Conservation (phyloP, 2,888 invertebrate species). For the Nemotelus nigrinus region DNA sequence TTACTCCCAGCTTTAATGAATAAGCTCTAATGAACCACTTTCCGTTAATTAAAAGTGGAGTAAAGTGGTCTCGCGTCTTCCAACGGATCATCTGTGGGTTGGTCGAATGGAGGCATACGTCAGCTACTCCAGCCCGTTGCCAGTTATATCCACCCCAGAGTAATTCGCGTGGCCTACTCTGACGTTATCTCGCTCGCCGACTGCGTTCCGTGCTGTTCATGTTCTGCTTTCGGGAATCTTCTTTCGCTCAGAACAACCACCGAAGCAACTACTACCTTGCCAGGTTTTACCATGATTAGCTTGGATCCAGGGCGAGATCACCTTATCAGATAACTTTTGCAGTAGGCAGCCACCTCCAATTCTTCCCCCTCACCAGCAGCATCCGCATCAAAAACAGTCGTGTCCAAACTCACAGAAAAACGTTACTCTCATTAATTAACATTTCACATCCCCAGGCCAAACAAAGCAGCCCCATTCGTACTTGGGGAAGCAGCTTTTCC, state of each 20-base stretch:
- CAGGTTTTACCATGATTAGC: constrained; percentile 40
- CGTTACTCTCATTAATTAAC: constrained; percentile 51
- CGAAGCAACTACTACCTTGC: not conserved
- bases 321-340: constrained; percentile 48
- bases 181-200: constrained; percentile 13
- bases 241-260: not conserved
- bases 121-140: constrained; percentile 17
- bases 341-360: constrained; percentile 35
- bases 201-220: not conserved
- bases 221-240: constrained; percentile 7
- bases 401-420: constrained; percentile 49
- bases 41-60: constrained; percentile 87
- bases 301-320: constrained; percentile 42
- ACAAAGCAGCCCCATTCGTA: not conserved
- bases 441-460: constrained; percentile 48
- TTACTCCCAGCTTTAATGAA: constrained; percentile 91
- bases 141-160: constrained; percentile 2
- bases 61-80: constrained; percentile 57
- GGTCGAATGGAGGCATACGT: constrained; percentile 44
- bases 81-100: constrained; percentile 52
- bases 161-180: not conserved
- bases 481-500: constrained; percentile 1
- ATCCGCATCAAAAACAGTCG: constrained; percentile 43
- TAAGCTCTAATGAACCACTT: constrained; percentile 91
- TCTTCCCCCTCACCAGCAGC: constrained; percentile 5